phyloP scores from a whole-genome alignment of 1,140 invertebrate genomes.

The Dendrolimus kikuchii region DNA sequence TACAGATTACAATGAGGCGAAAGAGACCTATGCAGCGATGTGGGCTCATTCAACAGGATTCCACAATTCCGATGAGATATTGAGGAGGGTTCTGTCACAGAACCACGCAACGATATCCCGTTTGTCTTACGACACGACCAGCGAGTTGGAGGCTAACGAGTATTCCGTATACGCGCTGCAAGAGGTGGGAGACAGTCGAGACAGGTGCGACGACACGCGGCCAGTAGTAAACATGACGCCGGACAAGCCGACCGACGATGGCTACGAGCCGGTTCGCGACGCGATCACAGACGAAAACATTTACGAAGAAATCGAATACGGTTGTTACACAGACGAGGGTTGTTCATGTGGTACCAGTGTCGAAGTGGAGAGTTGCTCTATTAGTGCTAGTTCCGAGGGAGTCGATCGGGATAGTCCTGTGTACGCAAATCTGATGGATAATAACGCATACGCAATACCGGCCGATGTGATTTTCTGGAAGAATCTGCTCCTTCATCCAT shows the following conservation, averaged over 20 bases:
- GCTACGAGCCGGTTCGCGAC: slow-evolving; percentile 59
- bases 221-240: slow-evolving; percentile 56
- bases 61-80: slow-evolving; percentile 58
- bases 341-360: slow-evolving; percentile 59
- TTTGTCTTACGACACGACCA: slow-evolving; percentile 52
- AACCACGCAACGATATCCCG: slow-evolving; percentile 46
- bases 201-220: slow-evolving; percentile 21
- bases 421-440: slow-evolving; percentile 60
- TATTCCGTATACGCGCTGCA: slow-evolving; percentile 53
- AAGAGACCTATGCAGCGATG: slow-evolving; percentile 43
- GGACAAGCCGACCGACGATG: slow-evolving; percentile 51
- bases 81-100: slow-evolving; percentile 44
- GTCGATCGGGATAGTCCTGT: slow-evolving; percentile 59
- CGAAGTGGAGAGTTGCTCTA: slow-evolving; percentile 56
- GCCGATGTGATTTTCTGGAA: slow-evolving; percentile 66
- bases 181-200: slow-evolving; percentile 57
- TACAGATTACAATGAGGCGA: slow-evolving; percentile 23
- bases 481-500: slow-evolving; percentile 58
- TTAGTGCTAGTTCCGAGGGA: slow-evolving; percentile 60
- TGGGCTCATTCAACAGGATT: slow-evolving; percentile 59
- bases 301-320: slow-evolving; percentile 63
- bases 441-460: slow-evolving; percentile 54
- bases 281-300: slow-evolving; percentile 60
- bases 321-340: slow-evolving; percentile 55
- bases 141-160: slow-evolving; percentile 40